Conservation (phyloP, 2,113 vertebrate species). For the Eudyptes chrysolophus region DNA sequence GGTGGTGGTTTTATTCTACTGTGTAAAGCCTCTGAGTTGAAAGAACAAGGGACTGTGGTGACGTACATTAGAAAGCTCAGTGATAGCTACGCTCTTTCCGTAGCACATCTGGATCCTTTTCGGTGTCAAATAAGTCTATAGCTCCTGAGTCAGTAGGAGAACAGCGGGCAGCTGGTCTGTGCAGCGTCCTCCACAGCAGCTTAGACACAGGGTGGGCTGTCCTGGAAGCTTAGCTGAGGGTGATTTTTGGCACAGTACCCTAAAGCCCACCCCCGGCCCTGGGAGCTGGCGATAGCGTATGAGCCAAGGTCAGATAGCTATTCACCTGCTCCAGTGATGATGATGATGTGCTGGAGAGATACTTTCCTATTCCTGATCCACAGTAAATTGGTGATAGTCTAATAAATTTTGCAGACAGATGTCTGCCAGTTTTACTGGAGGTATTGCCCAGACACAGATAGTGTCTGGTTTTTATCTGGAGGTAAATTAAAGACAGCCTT, state of each 20-base stretch:
- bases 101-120: neutral
- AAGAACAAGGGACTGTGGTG: neutral
- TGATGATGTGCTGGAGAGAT: neutral
- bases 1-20: neutral
- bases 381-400: neutral
- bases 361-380: neutral
- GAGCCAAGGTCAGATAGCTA: neutral
- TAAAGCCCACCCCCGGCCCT: neutral
- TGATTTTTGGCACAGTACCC: neutral
- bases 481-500: neutral
- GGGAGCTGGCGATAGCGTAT: neutral
- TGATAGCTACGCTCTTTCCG: rapidly evolving
- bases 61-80: neutral
- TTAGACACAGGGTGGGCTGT: neutral
- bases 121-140: neutral
- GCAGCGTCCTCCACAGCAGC: neutral
- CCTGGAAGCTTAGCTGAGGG: neutral
- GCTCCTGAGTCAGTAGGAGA: neutral
- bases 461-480: neutral
- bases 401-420: neutral
- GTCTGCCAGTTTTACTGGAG: neutral
- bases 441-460: neutral
- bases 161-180: neutral
- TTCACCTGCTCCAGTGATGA: neutral
- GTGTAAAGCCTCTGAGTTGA: neutral